Evolutionary conservation across 2,888 invertebrate genomes (phyloP).

Genomic region (Epinotia demarniana): DNA sequence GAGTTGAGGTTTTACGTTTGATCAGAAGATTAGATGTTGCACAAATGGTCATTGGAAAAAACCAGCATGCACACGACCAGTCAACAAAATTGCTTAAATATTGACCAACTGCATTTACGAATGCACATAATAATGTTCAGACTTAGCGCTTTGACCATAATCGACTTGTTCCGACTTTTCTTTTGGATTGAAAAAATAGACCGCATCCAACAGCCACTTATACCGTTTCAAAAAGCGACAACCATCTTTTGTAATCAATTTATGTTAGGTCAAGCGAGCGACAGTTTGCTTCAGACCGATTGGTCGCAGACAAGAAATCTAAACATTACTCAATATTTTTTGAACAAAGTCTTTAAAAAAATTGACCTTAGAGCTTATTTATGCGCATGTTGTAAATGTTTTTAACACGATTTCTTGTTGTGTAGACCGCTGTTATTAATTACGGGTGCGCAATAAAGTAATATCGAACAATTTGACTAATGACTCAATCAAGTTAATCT

Average conservation of each 20-base stretch:
- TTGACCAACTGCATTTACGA: constrained; percentile 22
- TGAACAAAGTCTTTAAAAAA: constrained; percentile 50
- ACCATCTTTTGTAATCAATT: constrained; percentile 67
- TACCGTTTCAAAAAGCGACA: constrained; percentile 56
- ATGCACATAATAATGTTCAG: not conserved
- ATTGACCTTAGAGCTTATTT: constrained; percentile 31
- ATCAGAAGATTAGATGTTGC: constrained; percentile 59
- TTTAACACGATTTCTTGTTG: constrained; percentile 35
- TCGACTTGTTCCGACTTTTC: constrained; percentile 27
- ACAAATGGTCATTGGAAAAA: constrained; percentile 13
- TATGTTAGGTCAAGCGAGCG: constrained; percentile 58
- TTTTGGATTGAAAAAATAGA: constrained; percentile 49
- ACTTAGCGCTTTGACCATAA: constrained; percentile 3
- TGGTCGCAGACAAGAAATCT: constrained; percentile 61
- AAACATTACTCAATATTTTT: constrained; percentile 58
- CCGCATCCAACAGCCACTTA: constrained; percentile 57
- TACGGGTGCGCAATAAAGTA: constrained; percentile 48
- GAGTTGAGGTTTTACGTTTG: constrained; percentile 57
- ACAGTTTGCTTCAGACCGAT: constrained; percentile 65
- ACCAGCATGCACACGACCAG: constrained; percentile 6
- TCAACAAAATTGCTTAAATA: constrained; percentile 15
- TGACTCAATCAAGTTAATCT: constrained; percentile 53
- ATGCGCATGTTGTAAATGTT: constrained; percentile 29
- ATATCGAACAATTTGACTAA: constrained; percentile 49
- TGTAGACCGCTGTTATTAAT: constrained; percentile 42